These are phyloP conservation scores for Cataglyphis cursor DNA, from an alignment of 2,888 invertebrate genomes.

Conservation along the genomic window DNA sequence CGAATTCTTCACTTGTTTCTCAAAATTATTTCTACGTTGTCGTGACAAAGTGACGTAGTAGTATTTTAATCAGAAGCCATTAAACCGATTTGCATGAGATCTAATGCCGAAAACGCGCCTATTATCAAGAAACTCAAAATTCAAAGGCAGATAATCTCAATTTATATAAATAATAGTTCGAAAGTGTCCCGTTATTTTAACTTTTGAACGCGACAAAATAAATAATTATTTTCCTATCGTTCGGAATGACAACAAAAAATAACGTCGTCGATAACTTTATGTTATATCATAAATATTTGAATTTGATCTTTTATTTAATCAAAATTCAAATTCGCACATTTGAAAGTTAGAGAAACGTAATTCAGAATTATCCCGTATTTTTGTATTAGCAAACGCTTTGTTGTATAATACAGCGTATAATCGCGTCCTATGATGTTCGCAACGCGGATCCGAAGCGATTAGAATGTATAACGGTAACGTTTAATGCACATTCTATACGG, in stretches of 20 bases:
- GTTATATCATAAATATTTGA: background rate
- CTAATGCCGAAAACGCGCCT: background rate
- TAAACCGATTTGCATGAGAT: background rate
- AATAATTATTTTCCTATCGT: background rate
- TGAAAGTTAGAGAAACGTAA: background rate
- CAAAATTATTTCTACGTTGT: conserved; percentile 29
- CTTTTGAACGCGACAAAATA: background rate
- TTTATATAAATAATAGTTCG: background rate
- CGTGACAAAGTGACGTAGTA: no score
- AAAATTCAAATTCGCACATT: background rate
- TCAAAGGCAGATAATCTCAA: background rate
- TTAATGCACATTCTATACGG: conserved; percentile 37
- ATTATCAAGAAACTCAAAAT: background rate
- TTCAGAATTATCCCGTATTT: background rate
- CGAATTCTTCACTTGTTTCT: conserved; percentile 5
- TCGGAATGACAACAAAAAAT: background rate
- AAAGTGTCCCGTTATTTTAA: background rate
- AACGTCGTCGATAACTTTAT: background rate
- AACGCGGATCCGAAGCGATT: background rate
- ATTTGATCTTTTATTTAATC: background rate
- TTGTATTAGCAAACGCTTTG: background rate
- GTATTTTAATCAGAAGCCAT: conserved; percentile 13
- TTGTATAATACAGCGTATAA: background rate
- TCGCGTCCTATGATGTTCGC: background rate
- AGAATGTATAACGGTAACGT: conserved; percentile 6